A percentile compares a stretch with the other conserved stretches of the same genome.
These are phyloP conservation scores for Kryptopterus vitreolus DNA, from an alignment of 2,797 vertebrate genomes.

Conservation along the genomic window DNA sequence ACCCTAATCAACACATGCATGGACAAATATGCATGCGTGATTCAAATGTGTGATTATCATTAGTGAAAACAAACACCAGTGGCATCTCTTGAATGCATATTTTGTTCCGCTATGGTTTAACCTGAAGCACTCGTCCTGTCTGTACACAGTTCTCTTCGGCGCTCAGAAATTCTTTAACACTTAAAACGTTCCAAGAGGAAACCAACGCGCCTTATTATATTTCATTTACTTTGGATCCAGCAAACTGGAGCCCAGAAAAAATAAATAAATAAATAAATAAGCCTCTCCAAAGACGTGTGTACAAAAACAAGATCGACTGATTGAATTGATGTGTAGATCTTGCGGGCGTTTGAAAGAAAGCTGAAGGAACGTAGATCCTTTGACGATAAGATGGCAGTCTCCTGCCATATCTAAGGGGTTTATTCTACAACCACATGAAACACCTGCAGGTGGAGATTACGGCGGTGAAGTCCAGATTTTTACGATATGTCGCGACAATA, in stretches of 20 bases:
- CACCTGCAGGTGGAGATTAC: not conserved
- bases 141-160: too few relatives aligned
- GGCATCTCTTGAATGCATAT: not conserved
- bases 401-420: not conserved
- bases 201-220: not conserved
- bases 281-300: too few relatives aligned
- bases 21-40: too few relatives aligned
- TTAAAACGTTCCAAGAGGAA: not conserved
- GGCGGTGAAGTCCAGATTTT: conserved; percentile 7
- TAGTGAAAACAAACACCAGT: too few relatives aligned
- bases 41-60: too few relatives aligned
- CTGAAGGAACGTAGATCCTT: not conserved
- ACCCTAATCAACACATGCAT: too few relatives aligned
- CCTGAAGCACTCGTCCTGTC: not conserved
- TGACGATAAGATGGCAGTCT: not conserved
- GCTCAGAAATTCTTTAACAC: not conserved
- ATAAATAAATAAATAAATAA: too few relatives aligned
- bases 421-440: not conserved
- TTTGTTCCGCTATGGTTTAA: not conserved
- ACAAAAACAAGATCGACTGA: not conserved
- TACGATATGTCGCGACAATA: not conserved
- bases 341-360: not conserved
- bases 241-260: too few relatives aligned
- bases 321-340: not conserved
- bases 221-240: not conserved